These are phyloP conservation scores for Macquaria australasica DNA, from an alignment of 2,113 vertebrate genomes.

Conservation along the genomic window DNA sequence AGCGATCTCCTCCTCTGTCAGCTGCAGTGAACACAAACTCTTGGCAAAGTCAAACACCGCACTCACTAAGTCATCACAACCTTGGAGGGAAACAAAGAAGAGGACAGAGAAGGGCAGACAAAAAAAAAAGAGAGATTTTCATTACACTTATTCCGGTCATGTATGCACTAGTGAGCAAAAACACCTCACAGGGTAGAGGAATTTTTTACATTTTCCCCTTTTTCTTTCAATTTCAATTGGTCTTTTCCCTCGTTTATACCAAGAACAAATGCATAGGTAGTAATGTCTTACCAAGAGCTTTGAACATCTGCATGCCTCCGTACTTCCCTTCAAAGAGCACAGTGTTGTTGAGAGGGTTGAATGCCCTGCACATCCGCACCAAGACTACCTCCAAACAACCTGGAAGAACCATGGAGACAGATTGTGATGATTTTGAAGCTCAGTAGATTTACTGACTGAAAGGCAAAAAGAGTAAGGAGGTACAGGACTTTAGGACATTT, in stretches of 20 bases:
- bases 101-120: slow-evolving; percentile 39
- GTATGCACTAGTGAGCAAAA: slow-evolving; percentile 24
- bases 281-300: slow-evolving; percentile 91
- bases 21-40: slow-evolving; percentile 96
- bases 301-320: slow-evolving; percentile 99
- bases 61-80: slow-evolving; percentile 97
- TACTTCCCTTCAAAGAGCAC: slow-evolving; percentile 99
- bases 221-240: not conserved
- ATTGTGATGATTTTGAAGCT: not conserved
- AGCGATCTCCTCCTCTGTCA: slow-evolving; percentile 98
- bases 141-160: slow-evolving; percentile 34
- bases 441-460: too few relatives aligned
- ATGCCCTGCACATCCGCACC: slow-evolving; percentile 99
- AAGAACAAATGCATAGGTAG: not conserved
- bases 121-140: slow-evolving; percentile 16
- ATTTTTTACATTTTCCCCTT: not conserved
- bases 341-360: slow-evolving; percentile 99
- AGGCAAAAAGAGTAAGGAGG: not conserved
- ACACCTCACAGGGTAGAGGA: slow-evolving; percentile 8
- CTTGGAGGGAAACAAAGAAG: slow-evolving; percentile 76
- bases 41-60: slow-evolving; percentile 99
- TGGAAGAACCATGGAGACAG: slow-evolving; percentile 63
- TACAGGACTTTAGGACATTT: not conserved
- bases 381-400: slow-evolving; percentile 99
- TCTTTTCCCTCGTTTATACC: not conserved